Evolutionary conservation across 2,888 invertebrate species (phyloP).

Genomic region (Pyrrhosoma nymphula): DNA sequence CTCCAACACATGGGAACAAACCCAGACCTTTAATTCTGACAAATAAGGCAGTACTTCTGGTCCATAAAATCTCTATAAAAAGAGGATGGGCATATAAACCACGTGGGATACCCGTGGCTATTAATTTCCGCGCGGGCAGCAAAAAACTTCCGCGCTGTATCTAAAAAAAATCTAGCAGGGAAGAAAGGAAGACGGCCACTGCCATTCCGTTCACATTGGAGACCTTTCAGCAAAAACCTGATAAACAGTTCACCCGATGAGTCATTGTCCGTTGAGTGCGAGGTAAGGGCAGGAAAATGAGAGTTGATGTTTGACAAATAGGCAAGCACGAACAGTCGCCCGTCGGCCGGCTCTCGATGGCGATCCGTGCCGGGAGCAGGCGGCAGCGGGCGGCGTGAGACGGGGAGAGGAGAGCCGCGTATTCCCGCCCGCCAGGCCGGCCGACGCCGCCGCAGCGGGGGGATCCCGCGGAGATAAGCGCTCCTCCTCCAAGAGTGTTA

Average conservation of each 20-base stretch:
- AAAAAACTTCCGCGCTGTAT: neutral
- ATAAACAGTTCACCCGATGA: neutral
- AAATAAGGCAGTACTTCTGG: too few species aligned
- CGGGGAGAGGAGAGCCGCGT: neutral
- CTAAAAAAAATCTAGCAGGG: neutral
- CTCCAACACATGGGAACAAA: too few species aligned
- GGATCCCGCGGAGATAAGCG: neutral
- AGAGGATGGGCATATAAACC: neutral
- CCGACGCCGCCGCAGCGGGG: neutral
- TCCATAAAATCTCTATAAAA: too few species aligned
- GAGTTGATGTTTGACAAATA: conserved; percentile 55
- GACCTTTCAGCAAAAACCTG: neutral
- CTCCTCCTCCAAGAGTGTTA: too few species aligned
- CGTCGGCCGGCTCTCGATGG: neutral
- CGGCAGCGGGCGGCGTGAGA: neutral
- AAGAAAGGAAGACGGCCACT: neutral
- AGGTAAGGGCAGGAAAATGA: conserved; percentile 46
- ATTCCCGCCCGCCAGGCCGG: neutral
- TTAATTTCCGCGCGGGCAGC: neutral
- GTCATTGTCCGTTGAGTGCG: neutral
- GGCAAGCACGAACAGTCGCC: neutral
- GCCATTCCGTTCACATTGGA: neutral
- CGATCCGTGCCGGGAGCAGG: conserved; percentile 18
- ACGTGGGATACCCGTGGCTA: neutral
- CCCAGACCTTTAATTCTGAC: too few species aligned